A percentile compares a stretch with the other conserved stretches of the same genome.
phyloP scores from a whole-genome alignment of 2,113 vertebrate species.

The Struthio camelus region DNA sequence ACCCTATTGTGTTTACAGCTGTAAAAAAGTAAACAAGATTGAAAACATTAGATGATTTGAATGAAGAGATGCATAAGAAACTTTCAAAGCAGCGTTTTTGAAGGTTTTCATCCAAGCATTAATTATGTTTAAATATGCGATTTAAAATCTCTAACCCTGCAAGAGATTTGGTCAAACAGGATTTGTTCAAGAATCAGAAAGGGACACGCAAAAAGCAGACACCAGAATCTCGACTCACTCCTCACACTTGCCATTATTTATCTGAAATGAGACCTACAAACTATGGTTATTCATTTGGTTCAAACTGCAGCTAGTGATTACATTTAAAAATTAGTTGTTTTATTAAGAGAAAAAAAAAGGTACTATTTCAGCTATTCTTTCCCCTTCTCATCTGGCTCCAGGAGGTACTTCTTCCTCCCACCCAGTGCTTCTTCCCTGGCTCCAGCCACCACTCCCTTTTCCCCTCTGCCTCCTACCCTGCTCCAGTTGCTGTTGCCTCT shows the following conservation, averaged over 20 bases:
- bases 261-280: background rate
- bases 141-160: background rate
- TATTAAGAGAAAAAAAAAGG: no score
- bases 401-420: background rate
- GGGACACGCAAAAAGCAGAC: background rate
- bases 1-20: conserved; percentile 51
- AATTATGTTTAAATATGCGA: background rate
- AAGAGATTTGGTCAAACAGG: background rate
- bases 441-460: background rate
- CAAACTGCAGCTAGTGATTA: background rate
- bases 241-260: background rate
- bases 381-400: no score
- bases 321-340: background rate
- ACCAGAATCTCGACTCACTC: background rate
- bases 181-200: background rate
- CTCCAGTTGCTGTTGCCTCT: background rate
- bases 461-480: background rate
- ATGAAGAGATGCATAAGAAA: conserved; percentile 10
- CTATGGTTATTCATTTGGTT: background rate
- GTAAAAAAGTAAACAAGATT: conserved; percentile 29
- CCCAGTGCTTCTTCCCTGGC: background rate
- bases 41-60: conserved; percentile 31
- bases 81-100: background rate
- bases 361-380: background rate
- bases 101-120: background rate